Percentiles rank a stretch among this genome's conserved stretches.
Evolutionary conservation across 1,140 invertebrate species (phyloP).

Genomic region (Uloborus diversus): DNA sequence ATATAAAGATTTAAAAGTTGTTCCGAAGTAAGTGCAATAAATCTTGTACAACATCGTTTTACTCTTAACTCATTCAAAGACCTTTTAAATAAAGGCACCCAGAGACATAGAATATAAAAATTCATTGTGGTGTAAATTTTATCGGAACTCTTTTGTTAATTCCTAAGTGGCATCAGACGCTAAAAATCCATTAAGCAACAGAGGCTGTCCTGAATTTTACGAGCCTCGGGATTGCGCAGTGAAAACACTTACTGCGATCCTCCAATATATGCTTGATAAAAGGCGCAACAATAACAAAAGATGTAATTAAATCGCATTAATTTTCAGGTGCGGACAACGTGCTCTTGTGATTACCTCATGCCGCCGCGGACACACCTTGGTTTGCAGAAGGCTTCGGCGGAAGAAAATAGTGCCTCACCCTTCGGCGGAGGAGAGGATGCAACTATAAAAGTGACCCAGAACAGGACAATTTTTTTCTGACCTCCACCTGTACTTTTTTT

Average conservation of each 20-base stretch:
- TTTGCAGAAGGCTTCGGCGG: not conserved
- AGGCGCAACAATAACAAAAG: conserved; percentile 21
- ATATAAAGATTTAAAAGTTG: too few relatives aligned
- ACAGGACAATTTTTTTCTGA: conserved; percentile 11
- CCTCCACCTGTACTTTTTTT: not conserved
- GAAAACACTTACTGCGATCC: not conserved
- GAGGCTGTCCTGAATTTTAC: too few relatives aligned
- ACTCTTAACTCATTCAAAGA: too few relatives aligned
- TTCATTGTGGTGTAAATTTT: too few relatives aligned
- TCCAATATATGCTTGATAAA: not conserved
- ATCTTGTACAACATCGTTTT: too few relatives aligned
- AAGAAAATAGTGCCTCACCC: not conserved
- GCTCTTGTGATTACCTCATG: conserved; percentile 20
- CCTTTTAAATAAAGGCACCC: too few relatives aligned
- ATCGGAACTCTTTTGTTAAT: too few relatives aligned
- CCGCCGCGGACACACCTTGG: conserved; percentile 31
- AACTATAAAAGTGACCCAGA: conserved; percentile 9
- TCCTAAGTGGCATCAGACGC: too few relatives aligned
- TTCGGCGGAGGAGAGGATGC: not conserved
- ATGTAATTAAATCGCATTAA: conserved; percentile 39
- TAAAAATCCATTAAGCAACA: too few relatives aligned
- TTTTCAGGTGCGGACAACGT: conserved; percentile 29
- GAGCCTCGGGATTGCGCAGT: not conserved
- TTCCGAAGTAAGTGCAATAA: too few relatives aligned
- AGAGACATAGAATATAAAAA: too few relatives aligned